Conservation (phyloP, 2,113 vertebrate species). For the Lycaon pictus region DNA sequence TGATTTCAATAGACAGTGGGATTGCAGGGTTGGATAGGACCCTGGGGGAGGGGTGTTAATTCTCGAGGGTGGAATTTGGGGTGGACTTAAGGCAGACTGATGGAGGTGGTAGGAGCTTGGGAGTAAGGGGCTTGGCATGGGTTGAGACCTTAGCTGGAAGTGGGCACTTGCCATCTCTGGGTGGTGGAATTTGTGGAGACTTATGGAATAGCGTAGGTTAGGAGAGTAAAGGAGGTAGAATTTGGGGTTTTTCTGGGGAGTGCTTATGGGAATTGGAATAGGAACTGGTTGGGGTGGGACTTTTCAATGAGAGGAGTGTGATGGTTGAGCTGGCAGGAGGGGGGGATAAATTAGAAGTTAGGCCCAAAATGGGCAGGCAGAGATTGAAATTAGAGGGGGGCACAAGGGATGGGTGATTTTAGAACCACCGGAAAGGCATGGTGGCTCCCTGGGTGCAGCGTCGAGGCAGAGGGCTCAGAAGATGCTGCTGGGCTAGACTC, state of each 20-base stretch:
- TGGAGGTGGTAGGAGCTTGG: constrained; percentile 6
- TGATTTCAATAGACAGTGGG: constrained; percentile 35
- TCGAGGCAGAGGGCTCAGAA: constrained; percentile 51
- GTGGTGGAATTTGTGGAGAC: constrained; percentile 67
- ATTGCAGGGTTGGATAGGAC: constrained; percentile 1
- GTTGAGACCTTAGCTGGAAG: constrained; percentile 56
- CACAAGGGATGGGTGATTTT: neutral
- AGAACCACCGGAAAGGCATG: neutral
- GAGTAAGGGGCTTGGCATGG: constrained; percentile 12
- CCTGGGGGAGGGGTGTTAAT: constrained; percentile 42
- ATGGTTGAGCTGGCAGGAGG: constrained; percentile 52
- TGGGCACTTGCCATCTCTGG: constrained; percentile 47
- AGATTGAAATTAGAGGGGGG: constrained; percentile 31
- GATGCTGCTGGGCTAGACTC: neutral
- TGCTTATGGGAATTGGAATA: constrained; percentile 51
- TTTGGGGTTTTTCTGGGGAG: constrained; percentile 55
- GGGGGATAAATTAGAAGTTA: constrained; percentile 30
- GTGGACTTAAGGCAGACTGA: neutral
- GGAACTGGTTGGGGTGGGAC: constrained; percentile 27
- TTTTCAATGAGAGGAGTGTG: neutral
- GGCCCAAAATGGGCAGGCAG: constrained; percentile 26
- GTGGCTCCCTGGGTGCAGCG: neutral
- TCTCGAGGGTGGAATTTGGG: constrained; percentile 50
- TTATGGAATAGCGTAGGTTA: neutral
- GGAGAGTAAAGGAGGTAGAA: constrained; percentile 38